These are phyloP conservation scores for Microcebus griseorufus DNA, from an alignment of 2,113 vertebrate species.

Conservation along the genomic window DNA sequence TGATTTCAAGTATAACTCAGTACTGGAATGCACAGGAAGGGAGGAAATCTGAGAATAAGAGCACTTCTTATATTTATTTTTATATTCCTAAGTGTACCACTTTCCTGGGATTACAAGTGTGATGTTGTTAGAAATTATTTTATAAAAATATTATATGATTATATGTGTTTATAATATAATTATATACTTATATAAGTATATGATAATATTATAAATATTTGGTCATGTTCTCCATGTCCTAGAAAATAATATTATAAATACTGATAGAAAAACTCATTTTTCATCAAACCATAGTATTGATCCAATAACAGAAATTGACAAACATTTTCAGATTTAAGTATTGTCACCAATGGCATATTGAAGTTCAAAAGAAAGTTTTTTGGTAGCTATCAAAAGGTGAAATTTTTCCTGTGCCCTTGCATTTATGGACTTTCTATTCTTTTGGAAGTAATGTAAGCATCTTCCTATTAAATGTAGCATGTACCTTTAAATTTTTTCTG, in stretches of 20 bases:
- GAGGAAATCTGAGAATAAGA: background rate
- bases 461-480: background rate
- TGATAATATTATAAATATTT: background rate
- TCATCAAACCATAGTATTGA: background rate
- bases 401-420: background rate
- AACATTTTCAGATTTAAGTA: conserved; percentile 31
- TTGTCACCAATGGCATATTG: background rate
- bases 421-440: background rate
- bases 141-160: background rate
- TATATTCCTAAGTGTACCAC: background rate
- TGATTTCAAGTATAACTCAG: conserved; percentile 8
- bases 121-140: background rate
- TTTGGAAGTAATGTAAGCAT: conserved; percentile 46
- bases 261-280: conserved; percentile 2
- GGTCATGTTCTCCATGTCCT: too few relatives aligned
- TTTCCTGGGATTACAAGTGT: background rate
- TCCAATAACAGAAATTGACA: background rate
- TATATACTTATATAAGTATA: background rate
- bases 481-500: conserved; percentile 16
- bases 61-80: background rate
- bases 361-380: background rate
- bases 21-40: background rate
- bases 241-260: background rate
- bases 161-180: background rate
- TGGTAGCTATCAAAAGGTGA: background rate